Conservation (phyloP, 2,888 invertebrate species). For the Trisateles emortualis region DNA sequence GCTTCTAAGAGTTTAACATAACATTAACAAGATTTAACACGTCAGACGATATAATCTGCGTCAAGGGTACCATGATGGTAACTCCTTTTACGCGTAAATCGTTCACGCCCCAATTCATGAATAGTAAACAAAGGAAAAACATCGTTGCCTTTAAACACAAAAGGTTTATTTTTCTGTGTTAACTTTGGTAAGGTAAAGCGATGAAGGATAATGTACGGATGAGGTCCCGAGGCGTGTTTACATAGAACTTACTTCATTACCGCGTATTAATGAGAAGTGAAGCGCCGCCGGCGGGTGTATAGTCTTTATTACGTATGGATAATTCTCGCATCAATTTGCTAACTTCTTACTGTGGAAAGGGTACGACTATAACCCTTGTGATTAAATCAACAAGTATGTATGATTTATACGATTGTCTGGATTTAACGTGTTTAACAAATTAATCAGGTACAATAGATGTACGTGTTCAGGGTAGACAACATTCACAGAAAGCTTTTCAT, state of each 20-base stretch:
- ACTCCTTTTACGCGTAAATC: conserved; percentile 71
- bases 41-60: conserved; percentile 71
- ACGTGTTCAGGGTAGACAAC: too few relatives aligned
- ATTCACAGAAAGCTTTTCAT: too few relatives aligned
- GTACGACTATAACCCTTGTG: conserved; percentile 11
- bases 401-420: conserved; percentile 15
- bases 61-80: conserved; percentile 65
- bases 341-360: conserved; percentile 50
- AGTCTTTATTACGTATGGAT: conserved; percentile 64
- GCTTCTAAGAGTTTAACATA: conserved; percentile 55
- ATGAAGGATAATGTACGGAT: conserved; percentile 74
- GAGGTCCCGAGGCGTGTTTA: conserved; percentile 78
- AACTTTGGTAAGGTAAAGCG: conserved; percentile 55
- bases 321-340: conserved; percentile 62
- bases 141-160: conserved; percentile 50
- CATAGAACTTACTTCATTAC: conserved; percentile 83
- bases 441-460: too few relatives aligned
- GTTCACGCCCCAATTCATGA: conserved; percentile 62
- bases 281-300: conserved; percentile 66
- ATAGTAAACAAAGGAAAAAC: conserved; percentile 45
- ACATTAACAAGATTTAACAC: conserved; percentile 70
- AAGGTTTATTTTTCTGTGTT: conserved; percentile 66
- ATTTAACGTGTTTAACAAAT: not conserved
- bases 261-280: conserved; percentile 76
- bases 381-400: conserved; percentile 27